Percentiles rank a stretch among this genome's conserved stretches.
Conservation (phyloP, 2,888 invertebrate genomes). For the Aspidiotus destructor region DNA sequence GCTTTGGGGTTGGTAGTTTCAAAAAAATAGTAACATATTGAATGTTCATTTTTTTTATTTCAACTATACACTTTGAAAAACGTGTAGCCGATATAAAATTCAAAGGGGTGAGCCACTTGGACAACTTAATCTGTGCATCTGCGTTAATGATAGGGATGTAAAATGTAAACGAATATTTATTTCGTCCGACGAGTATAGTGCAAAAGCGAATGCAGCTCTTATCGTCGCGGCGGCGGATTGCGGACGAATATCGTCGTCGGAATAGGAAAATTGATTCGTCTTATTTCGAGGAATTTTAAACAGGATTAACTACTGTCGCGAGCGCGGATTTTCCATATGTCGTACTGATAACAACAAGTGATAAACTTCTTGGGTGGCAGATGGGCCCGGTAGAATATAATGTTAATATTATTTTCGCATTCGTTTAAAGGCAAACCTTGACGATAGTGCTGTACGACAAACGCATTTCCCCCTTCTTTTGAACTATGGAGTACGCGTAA, state of each 20-base stretch:
- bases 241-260: neutral
- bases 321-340: conserved; percentile 17
- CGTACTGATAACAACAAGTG: conserved; percentile 29
- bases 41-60: neutral
- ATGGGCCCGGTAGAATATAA: conserved; percentile 9
- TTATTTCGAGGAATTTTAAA: conserved; percentile 11
- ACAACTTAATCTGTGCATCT: conserved; percentile 28
- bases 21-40: conserved; percentile 10
- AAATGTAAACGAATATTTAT: neutral
- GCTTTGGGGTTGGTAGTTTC: neutral
- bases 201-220: neutral
- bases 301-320: conserved; percentile 6
- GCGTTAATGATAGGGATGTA: conserved; percentile 13
- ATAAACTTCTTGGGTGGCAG: conserved; percentile 27
- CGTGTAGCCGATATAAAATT: neutral
- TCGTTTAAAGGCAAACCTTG: neutral
- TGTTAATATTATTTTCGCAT: neutral
- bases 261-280: neutral
- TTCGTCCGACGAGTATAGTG: neutral
- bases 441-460: too few relatives aligned
- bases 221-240: neutral
- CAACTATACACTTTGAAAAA: neutral
- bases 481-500: neutral
- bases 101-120: conserved; percentile 19
- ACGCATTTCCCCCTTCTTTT: neutral